A percentile compares a stretch with the other conserved stretches of the same genome.
These are phyloP conservation scores for Eudyptes chrysolophus DNA, from an alignment of 2,113 vertebrate species.

Conservation along the genomic window DNA sequence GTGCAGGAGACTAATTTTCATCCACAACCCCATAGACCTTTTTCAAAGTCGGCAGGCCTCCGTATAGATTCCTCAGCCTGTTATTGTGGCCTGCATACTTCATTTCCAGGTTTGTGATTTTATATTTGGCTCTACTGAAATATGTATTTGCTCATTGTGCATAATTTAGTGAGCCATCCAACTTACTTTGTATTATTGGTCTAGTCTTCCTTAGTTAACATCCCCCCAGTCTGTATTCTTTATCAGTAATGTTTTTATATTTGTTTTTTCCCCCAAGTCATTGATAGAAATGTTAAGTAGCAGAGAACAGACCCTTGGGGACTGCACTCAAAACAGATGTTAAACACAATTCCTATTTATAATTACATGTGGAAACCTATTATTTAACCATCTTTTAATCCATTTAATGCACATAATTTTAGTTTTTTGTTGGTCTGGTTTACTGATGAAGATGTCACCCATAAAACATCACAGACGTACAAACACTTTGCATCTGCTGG, in stretches of 20 bases:
- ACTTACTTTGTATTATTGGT: neutral
- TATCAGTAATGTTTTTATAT: neutral
- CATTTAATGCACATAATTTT: neutral
- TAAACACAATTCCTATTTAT: neutral
- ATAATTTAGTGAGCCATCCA: neutral
- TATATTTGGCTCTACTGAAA: neutral
- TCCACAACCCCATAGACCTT: neutral
- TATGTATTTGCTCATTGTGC: neutral
- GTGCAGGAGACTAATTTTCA: neutral
- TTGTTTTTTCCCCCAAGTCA: neutral
- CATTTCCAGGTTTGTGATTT: neutral
- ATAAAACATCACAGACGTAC: neutral
- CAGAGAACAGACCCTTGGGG: neutral
- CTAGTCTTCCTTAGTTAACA: neutral
- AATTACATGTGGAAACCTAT: neutral
- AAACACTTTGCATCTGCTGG: neutral
- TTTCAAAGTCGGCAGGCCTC: rapidly evolving
- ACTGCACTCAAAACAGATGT: neutral
- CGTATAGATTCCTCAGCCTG: neutral
- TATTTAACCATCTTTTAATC: neutral
- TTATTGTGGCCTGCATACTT: neutral
- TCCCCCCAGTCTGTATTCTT: neutral
- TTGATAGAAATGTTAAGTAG: neutral
- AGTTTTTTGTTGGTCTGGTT: neutral
- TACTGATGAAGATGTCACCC: neutral